phyloP scores from a whole-genome alignment of 2,888 invertebrate genomes.

The Cheilosia scutellata region DNA sequence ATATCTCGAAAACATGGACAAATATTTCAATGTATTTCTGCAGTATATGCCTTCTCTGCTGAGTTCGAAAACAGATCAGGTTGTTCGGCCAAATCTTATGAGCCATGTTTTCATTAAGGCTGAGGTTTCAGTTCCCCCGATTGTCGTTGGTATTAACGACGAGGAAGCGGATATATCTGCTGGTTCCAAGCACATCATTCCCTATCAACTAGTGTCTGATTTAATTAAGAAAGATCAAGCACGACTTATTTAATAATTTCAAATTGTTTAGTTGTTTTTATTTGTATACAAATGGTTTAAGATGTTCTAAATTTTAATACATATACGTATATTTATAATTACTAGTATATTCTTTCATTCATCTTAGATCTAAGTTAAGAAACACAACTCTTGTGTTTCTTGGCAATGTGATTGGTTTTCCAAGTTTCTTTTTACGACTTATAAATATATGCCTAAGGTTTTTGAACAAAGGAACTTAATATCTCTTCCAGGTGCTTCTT shows the following conservation, averaged over 20 bases:
- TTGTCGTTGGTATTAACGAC: constrained; percentile 89
- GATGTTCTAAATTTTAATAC: not conserved
- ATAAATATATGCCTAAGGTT: constrained; percentile 57
- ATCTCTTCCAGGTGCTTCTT: constrained; percentile 80
- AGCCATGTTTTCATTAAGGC: constrained; percentile 91
- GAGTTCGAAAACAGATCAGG: constrained; percentile 88
- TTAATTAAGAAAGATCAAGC: constrained; percentile 90
- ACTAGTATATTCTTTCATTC: not conserved
- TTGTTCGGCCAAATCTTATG: constrained; percentile 90
- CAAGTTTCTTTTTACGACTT: not conserved
- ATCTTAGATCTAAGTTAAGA: constrained; percentile 60
- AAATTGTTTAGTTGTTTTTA: constrained; percentile 2
- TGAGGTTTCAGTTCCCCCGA: constrained; percentile 86
- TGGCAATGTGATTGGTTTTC: constrained; percentile 81
- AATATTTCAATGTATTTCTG: constrained; percentile 88
- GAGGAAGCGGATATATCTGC: constrained; percentile 90
- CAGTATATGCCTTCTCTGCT: constrained; percentile 91
- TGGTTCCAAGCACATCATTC: constrained; percentile 92
- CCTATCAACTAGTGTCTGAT: constrained; percentile 90
- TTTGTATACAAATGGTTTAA: constrained; percentile 9
- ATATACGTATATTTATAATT: not conserved
- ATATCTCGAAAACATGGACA: constrained; percentile 85
- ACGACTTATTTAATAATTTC: constrained; percentile 86
- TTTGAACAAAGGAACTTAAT: constrained; percentile 78
- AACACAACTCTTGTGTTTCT: constrained; percentile 83